phyloP scores from a whole-genome alignment of 2,113 vertebrate genomes.

The Macaca mulatta region DNA sequence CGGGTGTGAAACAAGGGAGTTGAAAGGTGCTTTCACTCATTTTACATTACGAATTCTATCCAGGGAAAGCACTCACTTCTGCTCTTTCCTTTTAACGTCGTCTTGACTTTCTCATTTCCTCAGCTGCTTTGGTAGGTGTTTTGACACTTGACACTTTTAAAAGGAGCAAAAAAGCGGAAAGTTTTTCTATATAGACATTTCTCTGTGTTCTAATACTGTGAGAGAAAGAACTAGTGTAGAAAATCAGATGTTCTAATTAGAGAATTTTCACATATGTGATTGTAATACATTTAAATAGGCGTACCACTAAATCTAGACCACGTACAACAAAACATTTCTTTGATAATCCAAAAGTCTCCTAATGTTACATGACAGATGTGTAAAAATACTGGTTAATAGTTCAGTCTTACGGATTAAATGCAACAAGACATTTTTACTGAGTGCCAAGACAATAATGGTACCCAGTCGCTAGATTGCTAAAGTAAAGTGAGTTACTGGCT shows the following conservation, averaged over 20 bases:
- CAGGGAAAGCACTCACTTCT: background rate
- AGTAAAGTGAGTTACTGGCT: slow-evolving; percentile 36
- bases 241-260: slow-evolving; percentile 25
- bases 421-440: slow-evolving; percentile 34
- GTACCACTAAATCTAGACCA: background rate
- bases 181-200: background rate
- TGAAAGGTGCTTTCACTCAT: background rate
- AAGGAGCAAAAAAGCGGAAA: background rate
- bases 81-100: slow-evolving; percentile 30
- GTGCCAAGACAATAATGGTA: slow-evolving; percentile 26
- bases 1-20: background rate
- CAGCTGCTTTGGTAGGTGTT: background rate
- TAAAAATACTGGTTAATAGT: slow-evolving; percentile 9
- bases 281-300: background rate
- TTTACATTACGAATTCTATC: slow-evolving; percentile 9
- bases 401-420: slow-evolving; percentile 1
- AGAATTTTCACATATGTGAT: background rate
- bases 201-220: background rate
- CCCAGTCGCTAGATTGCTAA: slow-evolving; percentile 34
- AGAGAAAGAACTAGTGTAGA: background rate
- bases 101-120: background rate
- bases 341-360: background rate
- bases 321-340: background rate
- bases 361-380: slow-evolving; percentile 42
- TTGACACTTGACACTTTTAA: slow-evolving; percentile 54